These are phyloP conservation scores for Lepus americanus DNA, from an alignment of 2,113 vertebrate species.

Conservation along the genomic window DNA sequence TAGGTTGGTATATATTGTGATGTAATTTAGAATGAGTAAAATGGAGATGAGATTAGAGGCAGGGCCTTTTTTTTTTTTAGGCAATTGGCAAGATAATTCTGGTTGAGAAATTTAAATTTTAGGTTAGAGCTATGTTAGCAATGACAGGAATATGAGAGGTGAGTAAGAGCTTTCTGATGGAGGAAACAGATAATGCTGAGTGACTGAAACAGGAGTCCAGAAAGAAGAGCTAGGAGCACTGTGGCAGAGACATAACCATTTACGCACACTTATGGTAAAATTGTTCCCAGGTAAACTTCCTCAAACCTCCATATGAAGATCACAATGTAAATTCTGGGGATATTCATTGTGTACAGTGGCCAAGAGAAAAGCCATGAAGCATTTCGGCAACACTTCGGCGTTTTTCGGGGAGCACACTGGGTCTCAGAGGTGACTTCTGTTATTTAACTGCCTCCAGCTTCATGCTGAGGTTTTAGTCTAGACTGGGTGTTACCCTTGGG, in stretches of 20 bases:
- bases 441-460: not conserved
- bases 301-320: not conserved
- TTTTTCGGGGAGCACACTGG: not conserved
- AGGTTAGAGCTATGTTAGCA: not conserved
- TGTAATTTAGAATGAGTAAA: not conserved
- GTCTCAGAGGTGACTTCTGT: not conserved
- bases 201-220: not conserved
- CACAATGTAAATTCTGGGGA: too few relatives aligned
- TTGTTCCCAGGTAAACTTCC: not conserved
- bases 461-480: not conserved
- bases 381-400: not conserved
- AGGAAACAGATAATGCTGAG: not conserved
- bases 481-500: too few relatives aligned
- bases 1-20: not conserved
- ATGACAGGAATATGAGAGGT: not conserved
- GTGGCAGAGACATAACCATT: not conserved
- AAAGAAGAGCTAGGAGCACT: not conserved
- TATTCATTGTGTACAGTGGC: not conserved
- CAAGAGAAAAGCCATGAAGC: not conserved
- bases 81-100: not conserved
- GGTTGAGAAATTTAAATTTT: not conserved
- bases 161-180: not conserved
- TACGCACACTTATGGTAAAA: not conserved
- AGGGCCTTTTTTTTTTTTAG: not conserved
- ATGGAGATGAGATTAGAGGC: not conserved